Conservation (phyloP, 2,888 invertebrate species). For the Chaetogeoica ovagalla region DNA sequence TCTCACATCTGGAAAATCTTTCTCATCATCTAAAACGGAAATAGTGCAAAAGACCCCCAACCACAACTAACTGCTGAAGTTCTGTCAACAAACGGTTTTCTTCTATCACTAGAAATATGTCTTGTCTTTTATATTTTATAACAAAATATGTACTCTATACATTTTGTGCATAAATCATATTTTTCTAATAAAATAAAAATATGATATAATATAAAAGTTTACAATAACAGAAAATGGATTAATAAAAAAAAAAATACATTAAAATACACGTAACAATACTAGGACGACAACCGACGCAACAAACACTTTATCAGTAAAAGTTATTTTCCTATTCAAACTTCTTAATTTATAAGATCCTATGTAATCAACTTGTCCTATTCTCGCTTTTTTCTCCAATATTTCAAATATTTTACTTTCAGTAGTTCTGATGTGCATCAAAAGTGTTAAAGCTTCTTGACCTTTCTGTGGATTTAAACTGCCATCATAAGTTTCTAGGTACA, state of each 20-base stretch:
- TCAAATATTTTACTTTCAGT: conserved; percentile 15
- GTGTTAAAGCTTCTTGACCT: neutral
- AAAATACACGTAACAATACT: conserved; percentile 5
- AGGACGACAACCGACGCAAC: neutral
- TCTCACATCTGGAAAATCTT: no score
- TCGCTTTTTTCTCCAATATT: conserved; percentile 23
- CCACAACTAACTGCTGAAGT: no score
- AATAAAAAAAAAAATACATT: neutral
- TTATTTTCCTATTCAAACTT: neutral
- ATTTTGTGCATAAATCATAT: no score
- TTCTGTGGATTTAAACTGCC: conserved; percentile 4
- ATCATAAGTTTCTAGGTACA: conserved; percentile 7
- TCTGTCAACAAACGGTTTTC: no score
- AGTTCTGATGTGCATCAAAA: conserved; percentile 1
- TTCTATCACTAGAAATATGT: no score
- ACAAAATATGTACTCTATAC: no score
- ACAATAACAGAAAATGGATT: no score
- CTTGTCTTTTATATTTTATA: no score
- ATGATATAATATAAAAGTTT: no score
- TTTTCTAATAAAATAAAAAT: no score
- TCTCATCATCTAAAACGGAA: no score
- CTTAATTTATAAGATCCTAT: neutral
- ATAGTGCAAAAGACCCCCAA: no score
- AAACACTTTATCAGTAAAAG: neutral
- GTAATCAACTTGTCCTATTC: conserved; percentile 16